A percentile compares a stretch with the other conserved stretches of the same genome.
phyloP scores from a whole-genome alignment of 2,888 invertebrate genomes.

The Lordiphosa fenestrarum region DNA sequence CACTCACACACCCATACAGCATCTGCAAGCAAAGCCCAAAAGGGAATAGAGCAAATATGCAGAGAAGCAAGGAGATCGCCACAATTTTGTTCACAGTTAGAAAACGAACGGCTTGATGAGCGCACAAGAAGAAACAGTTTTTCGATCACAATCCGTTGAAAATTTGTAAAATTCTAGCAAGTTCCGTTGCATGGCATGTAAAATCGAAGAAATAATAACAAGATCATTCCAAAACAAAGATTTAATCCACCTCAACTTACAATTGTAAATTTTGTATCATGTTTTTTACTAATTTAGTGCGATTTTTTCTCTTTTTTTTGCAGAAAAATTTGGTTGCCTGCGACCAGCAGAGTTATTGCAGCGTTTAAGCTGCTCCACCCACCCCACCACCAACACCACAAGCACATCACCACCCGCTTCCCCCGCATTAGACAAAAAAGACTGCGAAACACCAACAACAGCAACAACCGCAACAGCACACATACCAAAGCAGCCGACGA shows the following conservation, averaged over 20 bases:
- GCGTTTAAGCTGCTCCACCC: constrained; percentile 47
- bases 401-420: constrained; percentile 30
- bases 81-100: constrained; percentile 38
- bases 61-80: constrained; percentile 4
- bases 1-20: neutral
- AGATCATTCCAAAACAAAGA: too few relatives aligned
- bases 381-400: constrained; percentile 13
- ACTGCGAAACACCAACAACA: constrained; percentile 58
- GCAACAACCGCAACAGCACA: constrained; percentile 36
- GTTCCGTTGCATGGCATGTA: constrained; percentile 16
- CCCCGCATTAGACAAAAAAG: constrained; percentile 61
- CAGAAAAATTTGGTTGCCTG: constrained; percentile 56
- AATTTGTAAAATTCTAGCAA: constrained; percentile 15
- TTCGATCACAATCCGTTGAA: constrained; percentile 1
- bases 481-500: constrained; percentile 55
- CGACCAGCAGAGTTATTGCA: constrained; percentile 61
- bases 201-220: neutral
- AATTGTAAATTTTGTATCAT: neutral
- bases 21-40: neutral
- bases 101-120: constrained; percentile 19
- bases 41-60: neutral
- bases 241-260: too few relatives aligned
- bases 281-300: constrained; percentile 7
- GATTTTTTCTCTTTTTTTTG: constrained; percentile 31
- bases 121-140: constrained; percentile 19